Evolutionary conservation across 2,888 invertebrate genomes (phyloP).

Genomic region (Orthosia gothica): DNA sequence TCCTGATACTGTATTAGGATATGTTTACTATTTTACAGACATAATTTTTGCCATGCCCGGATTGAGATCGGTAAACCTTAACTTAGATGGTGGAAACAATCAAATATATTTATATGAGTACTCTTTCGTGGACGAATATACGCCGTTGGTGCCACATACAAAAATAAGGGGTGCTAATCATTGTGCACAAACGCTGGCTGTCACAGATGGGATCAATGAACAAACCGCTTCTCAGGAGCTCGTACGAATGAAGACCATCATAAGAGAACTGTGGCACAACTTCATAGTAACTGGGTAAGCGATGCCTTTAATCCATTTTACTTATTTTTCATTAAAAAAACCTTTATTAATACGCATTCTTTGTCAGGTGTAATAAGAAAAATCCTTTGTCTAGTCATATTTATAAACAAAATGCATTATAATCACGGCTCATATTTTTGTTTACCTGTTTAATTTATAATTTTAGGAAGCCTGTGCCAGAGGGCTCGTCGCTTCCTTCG

Average conservation of each 20-base stretch:
- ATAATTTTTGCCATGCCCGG: conserved; percentile 68
- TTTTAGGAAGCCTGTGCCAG: conserved; percentile 46
- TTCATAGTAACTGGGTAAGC: conserved; percentile 35
- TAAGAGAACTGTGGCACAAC: conserved; percentile 48
- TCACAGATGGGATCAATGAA: conserved; percentile 43
- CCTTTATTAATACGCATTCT: no score
- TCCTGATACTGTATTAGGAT: conserved; percentile 66
- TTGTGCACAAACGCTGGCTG: conserved; percentile 66
- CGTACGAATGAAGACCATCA: conserved; percentile 30
- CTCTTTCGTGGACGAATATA: conserved; percentile 68
- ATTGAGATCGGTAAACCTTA: conserved; percentile 69
- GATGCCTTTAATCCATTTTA: neutral
- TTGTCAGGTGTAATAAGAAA: no score
- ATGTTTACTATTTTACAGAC: conserved; percentile 74
- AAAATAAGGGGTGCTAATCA: conserved; percentile 71
- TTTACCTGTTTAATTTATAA: neutral
- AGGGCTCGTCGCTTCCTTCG: conserved; percentile 63
- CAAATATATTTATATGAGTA: conserved; percentile 74
- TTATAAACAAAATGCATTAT: no score
- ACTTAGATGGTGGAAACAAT: conserved; percentile 73
- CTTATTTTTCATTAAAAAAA: no score
- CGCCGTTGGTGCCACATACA: conserved; percentile 64
- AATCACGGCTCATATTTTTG: neutral
- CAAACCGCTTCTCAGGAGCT: conserved; percentile 19
- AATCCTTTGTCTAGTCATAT: no score